Percentiles rank a stretch among this genome's conserved stretches.
phyloP scores from a whole-genome alignment of 2,888 invertebrate genomes.

The Orthosia gothica region DNA sequence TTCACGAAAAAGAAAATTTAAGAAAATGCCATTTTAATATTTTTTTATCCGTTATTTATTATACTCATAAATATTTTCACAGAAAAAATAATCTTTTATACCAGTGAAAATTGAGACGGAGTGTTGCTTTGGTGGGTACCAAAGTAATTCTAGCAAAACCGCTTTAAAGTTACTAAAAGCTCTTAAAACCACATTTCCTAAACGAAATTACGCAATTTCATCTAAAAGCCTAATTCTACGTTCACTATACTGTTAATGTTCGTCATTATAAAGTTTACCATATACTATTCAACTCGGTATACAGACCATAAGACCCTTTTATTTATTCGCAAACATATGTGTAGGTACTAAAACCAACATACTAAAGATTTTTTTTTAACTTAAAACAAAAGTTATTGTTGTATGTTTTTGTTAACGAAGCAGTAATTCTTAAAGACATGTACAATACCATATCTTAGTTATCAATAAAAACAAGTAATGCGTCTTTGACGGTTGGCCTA shows the following conservation, averaged over 20 bases:
- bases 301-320: background rate
- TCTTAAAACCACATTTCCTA: constrained; percentile 11
- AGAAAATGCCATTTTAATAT: background rate
- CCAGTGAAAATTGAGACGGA: background rate
- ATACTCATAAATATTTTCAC: background rate
- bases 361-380: no score
- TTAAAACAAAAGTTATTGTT: no score
- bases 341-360: background rate
- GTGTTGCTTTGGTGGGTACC: background rate
- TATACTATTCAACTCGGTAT: background rate
- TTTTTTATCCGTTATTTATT: background rate
- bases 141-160: background rate
- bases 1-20: background rate
- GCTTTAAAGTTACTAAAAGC: constrained; percentile 22
- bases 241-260: constrained; percentile 7
- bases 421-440: no score
- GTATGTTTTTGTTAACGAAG: no score
- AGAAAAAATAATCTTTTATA: background rate
- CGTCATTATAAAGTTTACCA: constrained; percentile 10
- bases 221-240: constrained; percentile 7
- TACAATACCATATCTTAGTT: no score
- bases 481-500: no score
- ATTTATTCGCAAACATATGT: background rate
- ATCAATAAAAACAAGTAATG: no score
- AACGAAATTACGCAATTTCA: constrained; percentile 20